These are phyloP conservation scores for Phocides pigmalion DNA, from an alignment of 1,140 invertebrate species.

Conservation along the genomic window DNA sequence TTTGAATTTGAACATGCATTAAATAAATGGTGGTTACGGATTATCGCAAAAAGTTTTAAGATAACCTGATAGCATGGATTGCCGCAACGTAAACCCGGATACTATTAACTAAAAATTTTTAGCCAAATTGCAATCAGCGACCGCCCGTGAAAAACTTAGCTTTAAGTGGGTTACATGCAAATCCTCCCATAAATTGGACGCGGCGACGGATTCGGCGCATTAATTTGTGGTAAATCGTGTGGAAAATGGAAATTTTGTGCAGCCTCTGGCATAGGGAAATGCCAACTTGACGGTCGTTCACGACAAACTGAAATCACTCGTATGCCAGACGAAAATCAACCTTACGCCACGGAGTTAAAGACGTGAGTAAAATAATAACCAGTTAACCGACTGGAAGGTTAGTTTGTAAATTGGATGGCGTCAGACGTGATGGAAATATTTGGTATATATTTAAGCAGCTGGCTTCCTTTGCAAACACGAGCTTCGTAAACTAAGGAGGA, in stretches of 20 bases:
- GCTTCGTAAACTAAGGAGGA: conserved; percentile 8
- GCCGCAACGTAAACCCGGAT: no score
- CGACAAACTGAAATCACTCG: neutral
- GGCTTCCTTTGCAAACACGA: conserved; percentile 22
- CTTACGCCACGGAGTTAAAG: neutral
- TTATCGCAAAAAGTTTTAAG: no score
- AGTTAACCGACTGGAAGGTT: neutral
- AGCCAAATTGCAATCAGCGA: conserved; percentile 56
- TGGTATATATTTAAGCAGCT: conserved; percentile 47
- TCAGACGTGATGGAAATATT: conserved; percentile 53
- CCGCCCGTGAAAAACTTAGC: conserved; percentile 61
- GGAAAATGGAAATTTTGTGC: conserved; percentile 83
- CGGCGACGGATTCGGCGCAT: conserved; percentile 75
- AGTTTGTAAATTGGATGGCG: conserved; percentile 31
- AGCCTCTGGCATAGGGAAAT: conserved; percentile 61
- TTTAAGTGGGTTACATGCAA: conserved; percentile 71
- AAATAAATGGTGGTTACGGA: no score
- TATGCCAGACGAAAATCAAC: neutral
- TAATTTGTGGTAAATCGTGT: conserved; percentile 81
- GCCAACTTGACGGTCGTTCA: conserved; percentile 44
- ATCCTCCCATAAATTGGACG: conserved; percentile 75
- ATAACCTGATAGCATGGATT: no score
- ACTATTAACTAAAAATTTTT: no score
- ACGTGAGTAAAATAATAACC: neutral
- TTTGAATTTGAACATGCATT: no score